Evolutionary conservation across 1,140 invertebrate genomes (phyloP).

Genomic region (Pseudomyrmex dendroicus): DNA sequence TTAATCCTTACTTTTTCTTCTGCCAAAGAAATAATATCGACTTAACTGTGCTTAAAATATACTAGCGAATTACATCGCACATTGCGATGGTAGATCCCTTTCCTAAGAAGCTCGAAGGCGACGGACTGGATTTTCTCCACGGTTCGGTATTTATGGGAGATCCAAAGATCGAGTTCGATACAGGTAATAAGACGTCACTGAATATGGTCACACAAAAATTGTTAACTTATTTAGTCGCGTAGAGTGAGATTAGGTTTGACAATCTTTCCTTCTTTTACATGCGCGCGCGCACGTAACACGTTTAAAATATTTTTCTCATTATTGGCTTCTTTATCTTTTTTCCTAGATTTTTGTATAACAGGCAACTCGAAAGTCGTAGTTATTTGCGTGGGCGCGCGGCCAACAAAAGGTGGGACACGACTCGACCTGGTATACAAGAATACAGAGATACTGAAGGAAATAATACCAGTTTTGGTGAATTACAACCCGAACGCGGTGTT

Average conservation of each 20-base stretch:
- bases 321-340: neutral
- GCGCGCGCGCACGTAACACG: too few relatives aligned
- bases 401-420: conserved; percentile 86
- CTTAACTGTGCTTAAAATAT: conserved; percentile 3
- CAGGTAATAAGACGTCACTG: conserved; percentile 78
- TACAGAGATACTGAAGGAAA: conserved; percentile 87
- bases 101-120: conserved; percentile 87
- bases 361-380: conserved; percentile 87
- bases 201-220: neutral
- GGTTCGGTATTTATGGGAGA: conserved; percentile 85
- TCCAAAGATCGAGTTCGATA: conserved; percentile 84
- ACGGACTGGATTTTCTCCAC: conserved; percentile 86
- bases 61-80: conserved; percentile 85
- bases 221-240: neutral
- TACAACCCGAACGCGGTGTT: conserved; percentile 87
- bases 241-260: neutral
- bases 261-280: neutral
- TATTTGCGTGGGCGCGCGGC: conserved; percentile 86
- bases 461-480: conserved; percentile 86
- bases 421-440: conserved; percentile 87
- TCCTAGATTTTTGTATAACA: conserved; percentile 86
- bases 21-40: too few relatives aligned
- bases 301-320: conserved; percentile 3
- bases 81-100: conserved; percentile 87
- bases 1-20: too few relatives aligned